Percentiles rank a stretch among this genome's conserved stretches.
Conservation (phyloP, 2,888 invertebrate species). For the Acrobasis suavella region DNA sequence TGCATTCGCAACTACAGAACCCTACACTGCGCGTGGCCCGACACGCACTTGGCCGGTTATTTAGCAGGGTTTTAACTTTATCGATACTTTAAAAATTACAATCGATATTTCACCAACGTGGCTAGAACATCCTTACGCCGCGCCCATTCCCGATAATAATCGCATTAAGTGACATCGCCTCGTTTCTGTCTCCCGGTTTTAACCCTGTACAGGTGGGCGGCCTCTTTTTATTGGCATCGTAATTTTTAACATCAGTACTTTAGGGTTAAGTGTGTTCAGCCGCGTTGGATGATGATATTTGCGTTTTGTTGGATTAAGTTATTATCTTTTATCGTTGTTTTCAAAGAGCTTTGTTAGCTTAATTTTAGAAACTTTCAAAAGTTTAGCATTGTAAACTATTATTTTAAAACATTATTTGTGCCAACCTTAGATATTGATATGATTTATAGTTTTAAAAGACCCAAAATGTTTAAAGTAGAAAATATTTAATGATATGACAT, state of each 20-base stretch:
- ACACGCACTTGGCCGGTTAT: too few relatives aligned
- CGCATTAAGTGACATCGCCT: slow-evolving; percentile 45
- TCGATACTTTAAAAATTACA: background rate
- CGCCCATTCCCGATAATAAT: slow-evolving; percentile 44
- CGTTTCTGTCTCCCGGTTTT: background rate
- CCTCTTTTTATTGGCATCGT: slow-evolving; percentile 41
- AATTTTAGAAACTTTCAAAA: too few relatives aligned
- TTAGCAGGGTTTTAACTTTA: too few relatives aligned
- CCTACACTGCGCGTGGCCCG: too few relatives aligned
- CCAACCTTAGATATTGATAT: too few relatives aligned
- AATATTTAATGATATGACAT: too few relatives aligned
- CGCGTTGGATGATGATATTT: background rate
- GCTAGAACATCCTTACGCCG: slow-evolving; percentile 7
- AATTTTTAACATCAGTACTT: slow-evolving; percentile 39
- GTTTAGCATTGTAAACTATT: too few relatives aligned
- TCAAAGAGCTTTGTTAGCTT: background rate
- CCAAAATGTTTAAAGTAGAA: too few relatives aligned
- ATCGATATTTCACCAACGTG: background rate
- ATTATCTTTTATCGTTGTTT: slow-evolving; percentile 25
- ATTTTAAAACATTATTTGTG: too few relatives aligned
- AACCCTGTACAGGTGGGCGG: background rate
- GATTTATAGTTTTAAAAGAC: too few relatives aligned
- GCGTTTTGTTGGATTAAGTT: slow-evolving; percentile 23
- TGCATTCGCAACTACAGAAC: too few relatives aligned
- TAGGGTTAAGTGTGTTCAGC: slow-evolving; percentile 28